Evolutionary conservation across 1,140 invertebrate genomes (phyloP).

Genomic region (Eciton burchellii): DNA sequence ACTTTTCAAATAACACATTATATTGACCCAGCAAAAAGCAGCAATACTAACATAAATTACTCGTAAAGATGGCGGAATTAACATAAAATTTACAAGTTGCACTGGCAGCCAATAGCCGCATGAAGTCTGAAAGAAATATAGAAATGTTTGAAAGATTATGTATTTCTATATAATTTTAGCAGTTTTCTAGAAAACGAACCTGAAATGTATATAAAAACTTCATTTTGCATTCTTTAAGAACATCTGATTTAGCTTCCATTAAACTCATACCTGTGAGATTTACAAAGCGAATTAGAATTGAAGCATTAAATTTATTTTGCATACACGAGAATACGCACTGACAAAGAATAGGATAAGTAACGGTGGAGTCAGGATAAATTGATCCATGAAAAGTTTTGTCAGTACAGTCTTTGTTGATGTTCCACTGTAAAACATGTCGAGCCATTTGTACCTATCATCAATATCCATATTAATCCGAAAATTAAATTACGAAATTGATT

Average conservation of each 20-base stretch:
- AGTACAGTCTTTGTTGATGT: constrained; percentile 87
- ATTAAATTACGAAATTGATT: constrained; percentile 2
- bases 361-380: constrained; percentile 91
- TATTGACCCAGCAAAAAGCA: constrained; percentile 92
- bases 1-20: constrained; percentile 91
- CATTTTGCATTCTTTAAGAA: constrained; percentile 89
- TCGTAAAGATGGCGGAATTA: constrained; percentile 88
- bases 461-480: constrained; percentile 21
- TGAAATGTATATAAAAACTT: constrained; percentile 91
- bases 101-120: constrained; percentile 93
- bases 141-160: no score
- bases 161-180: not conserved
- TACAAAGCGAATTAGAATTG: not conserved
- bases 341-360: constrained; percentile 90
- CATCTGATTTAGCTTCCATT: constrained; percentile 89
- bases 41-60: constrained; percentile 91
- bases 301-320: not conserved
- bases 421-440: constrained; percentile 90
- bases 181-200: constrained; percentile 77
- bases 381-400: constrained; percentile 91
- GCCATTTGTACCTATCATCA: constrained; percentile 90
- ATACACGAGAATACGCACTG: constrained; percentile 85
- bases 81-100: constrained; percentile 90
- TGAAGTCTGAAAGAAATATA: constrained; percentile 85
- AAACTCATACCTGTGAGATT: constrained; percentile 89